A percentile compares a stretch with the other conserved stretches of the same genome.
Evolutionary conservation across 2,797 vertebrate genomes (phyloP).

Genomic region (Prionace glauca): DNA sequence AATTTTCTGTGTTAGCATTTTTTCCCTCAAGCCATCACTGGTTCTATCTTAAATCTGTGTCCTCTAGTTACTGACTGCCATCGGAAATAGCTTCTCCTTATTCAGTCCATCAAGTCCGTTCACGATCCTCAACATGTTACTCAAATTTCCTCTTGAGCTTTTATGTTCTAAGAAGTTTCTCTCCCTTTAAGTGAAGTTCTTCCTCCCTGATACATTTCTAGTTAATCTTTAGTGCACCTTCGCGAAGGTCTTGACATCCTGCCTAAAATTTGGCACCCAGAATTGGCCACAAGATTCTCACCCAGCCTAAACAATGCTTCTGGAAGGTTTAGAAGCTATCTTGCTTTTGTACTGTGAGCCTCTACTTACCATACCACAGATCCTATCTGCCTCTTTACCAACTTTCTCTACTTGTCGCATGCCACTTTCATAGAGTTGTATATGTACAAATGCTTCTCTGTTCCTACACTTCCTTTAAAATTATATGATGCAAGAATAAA

Average conservation of each 20-base stretch:
- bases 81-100: background rate
- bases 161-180: background rate
- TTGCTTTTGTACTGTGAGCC: background rate
- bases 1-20: background rate
- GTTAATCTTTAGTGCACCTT: background rate
- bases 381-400: background rate
- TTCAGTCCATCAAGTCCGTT: background rate
- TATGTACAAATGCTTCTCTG: background rate
- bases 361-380: background rate
- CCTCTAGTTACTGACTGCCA: background rate
- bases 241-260: background rate
- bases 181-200: background rate
- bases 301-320: background rate
- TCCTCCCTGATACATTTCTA: background rate
- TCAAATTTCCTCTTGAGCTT: no score
- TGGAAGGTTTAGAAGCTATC: background rate
- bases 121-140: background rate
- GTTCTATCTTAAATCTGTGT: background rate
- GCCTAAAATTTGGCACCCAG: background rate
- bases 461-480: background rate
- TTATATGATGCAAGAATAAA: background rate
- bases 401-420: background rate
- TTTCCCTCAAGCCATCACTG: no score
- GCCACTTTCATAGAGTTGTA: background rate
- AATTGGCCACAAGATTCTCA: background rate